A percentile compares a stretch with the other conserved stretches of the same genome.
Conservation (phyloP, 1,140 invertebrate genomes). For the Eubasilissa regina region DNA sequence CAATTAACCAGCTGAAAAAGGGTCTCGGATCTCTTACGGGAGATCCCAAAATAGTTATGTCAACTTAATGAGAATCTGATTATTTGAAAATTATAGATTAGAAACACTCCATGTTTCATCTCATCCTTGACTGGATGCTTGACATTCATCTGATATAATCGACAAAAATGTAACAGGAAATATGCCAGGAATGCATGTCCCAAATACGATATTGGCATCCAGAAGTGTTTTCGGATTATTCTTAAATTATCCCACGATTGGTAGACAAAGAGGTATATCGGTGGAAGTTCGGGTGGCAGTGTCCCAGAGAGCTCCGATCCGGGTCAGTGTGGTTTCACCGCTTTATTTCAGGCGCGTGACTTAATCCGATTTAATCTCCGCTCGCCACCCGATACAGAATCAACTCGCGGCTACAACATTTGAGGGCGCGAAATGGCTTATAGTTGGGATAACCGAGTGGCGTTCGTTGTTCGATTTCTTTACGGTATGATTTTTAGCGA, state of each 20-base stretch:
- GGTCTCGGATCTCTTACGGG: too few species aligned
- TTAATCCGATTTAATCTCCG: not conserved
- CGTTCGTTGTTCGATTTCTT: slow-evolving; percentile 84
- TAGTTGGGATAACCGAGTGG: slow-evolving; percentile 86
- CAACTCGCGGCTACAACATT: not conserved
- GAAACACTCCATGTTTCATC: not conserved
- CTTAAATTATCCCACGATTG: slow-evolving; percentile 36
- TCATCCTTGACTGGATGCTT: not conserved
- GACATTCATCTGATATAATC: slow-evolving; percentile 7
- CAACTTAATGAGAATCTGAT: too few species aligned
- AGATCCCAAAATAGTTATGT: too few species aligned
- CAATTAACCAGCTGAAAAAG: too few species aligned
- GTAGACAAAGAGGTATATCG: slow-evolving; percentile 34
- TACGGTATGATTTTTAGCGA: slow-evolving; percentile 76
- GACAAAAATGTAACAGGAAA: slow-evolving; percentile 14
- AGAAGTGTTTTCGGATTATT: slow-evolving; percentile 49
- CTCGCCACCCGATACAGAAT: not conserved
- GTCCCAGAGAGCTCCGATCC: slow-evolving; percentile 35
- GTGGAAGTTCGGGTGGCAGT: slow-evolving; percentile 19
- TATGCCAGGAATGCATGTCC: slow-evolving; percentile 25
- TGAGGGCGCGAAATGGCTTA: slow-evolving; percentile 74
- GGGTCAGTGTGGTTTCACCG: slow-evolving; percentile 26
- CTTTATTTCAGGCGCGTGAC: slow-evolving; percentile 36
- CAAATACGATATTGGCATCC: slow-evolving; percentile 44
- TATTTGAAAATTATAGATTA: too few species aligned